A percentile compares a stretch with the other conserved stretches of the same genome.
Evolutionary conservation across 2,113 vertebrate genomes (phyloP).

Genomic region (Odontesthes bonariensis): DNA sequence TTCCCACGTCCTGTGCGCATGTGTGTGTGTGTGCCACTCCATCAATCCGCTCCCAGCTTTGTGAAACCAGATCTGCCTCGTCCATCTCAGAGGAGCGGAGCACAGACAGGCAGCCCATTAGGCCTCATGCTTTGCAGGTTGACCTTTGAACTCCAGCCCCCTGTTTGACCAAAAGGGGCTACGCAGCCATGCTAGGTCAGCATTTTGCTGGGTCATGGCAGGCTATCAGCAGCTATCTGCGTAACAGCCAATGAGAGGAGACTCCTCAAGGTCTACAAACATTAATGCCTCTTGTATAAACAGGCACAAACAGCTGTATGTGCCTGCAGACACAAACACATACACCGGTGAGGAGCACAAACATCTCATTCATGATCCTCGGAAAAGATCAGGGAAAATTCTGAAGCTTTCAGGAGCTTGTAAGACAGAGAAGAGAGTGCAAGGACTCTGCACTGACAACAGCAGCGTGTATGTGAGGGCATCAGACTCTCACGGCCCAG

Average conservation of each 20-base stretch:
- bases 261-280: conserved; percentile 74
- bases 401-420: conserved; percentile 17
- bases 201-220: conserved; percentile 71
- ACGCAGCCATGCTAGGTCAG: conserved; percentile 58
- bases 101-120: conserved; percentile 78
- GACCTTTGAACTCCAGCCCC: conserved; percentile 73
- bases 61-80: conserved; percentile 77
- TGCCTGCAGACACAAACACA: conserved; percentile 34
- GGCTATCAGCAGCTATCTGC: conserved; percentile 79
- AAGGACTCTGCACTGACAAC: conserved; percentile 17
- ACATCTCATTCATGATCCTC: conserved; percentile 20
- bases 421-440: conserved; percentile 19
- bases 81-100: conserved; percentile 71
- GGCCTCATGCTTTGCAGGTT: conserved; percentile 67
- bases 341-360: not conserved
- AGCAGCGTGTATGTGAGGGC: conserved; percentile 32
- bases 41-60: conserved; percentile 54
- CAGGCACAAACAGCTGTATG: conserved; percentile 24
- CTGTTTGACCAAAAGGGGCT: conserved; percentile 68
- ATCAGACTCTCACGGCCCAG: conserved; percentile 66
- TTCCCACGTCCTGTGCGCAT: conserved; percentile 14
- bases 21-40: conserved; percentile 9
- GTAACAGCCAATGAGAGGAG: conserved; percentile 60
- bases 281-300: conserved; percentile 39
- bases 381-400: conserved; percentile 17